phyloP scores from a whole-genome alignment of 2,888 invertebrate species.

The Thera obeliscata region DNA sequence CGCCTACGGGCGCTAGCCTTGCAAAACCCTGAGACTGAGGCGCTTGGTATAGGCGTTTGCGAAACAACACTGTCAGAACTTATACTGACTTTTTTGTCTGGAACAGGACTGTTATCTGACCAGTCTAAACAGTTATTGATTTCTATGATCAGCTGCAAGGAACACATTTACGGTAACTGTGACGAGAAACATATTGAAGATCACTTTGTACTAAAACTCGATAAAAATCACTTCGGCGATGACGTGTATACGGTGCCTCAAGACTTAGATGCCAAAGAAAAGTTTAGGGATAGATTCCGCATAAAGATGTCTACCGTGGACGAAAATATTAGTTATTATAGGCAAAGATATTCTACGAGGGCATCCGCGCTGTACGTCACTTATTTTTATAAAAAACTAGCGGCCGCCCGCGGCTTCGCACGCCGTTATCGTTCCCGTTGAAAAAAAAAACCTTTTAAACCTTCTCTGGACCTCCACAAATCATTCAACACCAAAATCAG shows the following conservation, averaged over 20 bases:
- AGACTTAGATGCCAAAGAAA: too few species aligned
- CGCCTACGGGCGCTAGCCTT: conserved; percentile 73
- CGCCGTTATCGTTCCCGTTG: too few species aligned
- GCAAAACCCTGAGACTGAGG: conserved; percentile 61
- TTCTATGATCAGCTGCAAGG: background rate
- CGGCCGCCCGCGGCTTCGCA: too few species aligned
- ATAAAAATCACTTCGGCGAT: background rate
- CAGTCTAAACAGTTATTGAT: background rate
- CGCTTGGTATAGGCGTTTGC: conserved; percentile 33
- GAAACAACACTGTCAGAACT: conserved; percentile 27
- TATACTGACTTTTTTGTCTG: background rate
- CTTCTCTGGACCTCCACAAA: too few species aligned
- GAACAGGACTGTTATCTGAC: background rate
- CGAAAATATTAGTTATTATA: too few species aligned
- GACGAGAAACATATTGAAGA: background rate
- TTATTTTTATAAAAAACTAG: too few species aligned
- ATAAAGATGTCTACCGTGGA: background rate
- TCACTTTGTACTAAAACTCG: background rate
- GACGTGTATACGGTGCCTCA: too few species aligned
- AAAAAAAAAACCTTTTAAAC: too few species aligned
- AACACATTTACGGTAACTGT: background rate
- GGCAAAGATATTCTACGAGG: too few species aligned
- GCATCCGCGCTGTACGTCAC: too few species aligned
- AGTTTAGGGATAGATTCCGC: background rate
- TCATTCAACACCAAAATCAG: too few species aligned